Evolutionary conservation across 2,113 vertebrate genomes (phyloP).

Genomic region (Grus americana): DNA sequence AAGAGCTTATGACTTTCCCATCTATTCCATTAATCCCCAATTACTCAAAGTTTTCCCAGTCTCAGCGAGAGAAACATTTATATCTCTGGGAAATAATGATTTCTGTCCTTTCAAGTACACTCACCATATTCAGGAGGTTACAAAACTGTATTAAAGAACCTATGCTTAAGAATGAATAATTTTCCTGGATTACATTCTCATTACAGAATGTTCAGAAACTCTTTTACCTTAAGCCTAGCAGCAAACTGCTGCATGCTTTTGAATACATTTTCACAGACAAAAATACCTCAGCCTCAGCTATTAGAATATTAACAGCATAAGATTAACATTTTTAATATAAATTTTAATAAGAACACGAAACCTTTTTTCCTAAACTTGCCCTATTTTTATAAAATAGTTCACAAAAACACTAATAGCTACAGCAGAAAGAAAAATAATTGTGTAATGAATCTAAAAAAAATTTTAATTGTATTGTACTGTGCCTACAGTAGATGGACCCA

Average conservation of each 20-base stretch:
- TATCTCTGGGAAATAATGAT: slow-evolving; percentile 33
- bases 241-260: slow-evolving; percentile 35
- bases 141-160: slow-evolving; percentile 47
- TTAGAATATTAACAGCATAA: slow-evolving; percentile 36
- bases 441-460: background rate
- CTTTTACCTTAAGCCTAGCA: slow-evolving; percentile 53
- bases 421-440: background rate
- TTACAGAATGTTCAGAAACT: slow-evolving; percentile 49
- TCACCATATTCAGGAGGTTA: slow-evolving; percentile 25
- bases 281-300: background rate
- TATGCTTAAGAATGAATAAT: slow-evolving; percentile 40
- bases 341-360: background rate
- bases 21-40: slow-evolving; percentile 26
- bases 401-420: background rate
- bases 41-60: slow-evolving; percentile 29
- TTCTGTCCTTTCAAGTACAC: slow-evolving; percentile 47
- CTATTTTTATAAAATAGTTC: background rate
- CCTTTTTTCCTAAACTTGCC: background rate
- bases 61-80: slow-evolving; percentile 13
- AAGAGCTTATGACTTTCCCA: background rate
- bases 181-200: slow-evolving; percentile 66
- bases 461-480: background rate
- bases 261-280: slow-evolving; percentile 59
- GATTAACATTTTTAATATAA: slow-evolving; percentile 15
- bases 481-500: background rate